These are phyloP conservation scores for Platygyra sinensis DNA, from an alignment of 64 coral and sea anemone genomes.

Conservation along the genomic window DNA sequence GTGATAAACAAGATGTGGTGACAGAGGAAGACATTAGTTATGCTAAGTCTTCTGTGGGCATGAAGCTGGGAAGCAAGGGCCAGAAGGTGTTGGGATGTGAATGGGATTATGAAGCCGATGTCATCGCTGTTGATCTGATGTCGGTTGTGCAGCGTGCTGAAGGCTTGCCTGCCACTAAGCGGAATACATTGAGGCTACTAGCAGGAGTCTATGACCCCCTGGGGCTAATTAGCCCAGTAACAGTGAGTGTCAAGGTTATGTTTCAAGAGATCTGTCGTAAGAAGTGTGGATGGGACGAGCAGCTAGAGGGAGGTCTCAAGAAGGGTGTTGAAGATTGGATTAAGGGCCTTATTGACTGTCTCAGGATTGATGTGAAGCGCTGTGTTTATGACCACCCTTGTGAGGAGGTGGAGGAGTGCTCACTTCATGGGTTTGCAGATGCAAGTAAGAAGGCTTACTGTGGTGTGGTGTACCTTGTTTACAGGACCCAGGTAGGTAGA, in stretches of 20 bases:
- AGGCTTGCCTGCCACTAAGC: conserved; percentile 41
- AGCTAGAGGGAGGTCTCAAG: conserved; percentile 12
- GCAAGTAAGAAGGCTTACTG: no score
- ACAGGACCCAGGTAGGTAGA: no score
- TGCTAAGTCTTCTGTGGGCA: conserved; percentile 2
- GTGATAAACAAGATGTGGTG: neutral
- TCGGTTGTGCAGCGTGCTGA: conserved; percentile 25
- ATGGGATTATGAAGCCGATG: conserved; percentile 54
- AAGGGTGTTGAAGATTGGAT: conserved; percentile 28
- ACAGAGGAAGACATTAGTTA: neutral
- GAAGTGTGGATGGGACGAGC: conserved; percentile 52
- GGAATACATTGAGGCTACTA: conserved; percentile 60
- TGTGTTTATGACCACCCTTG: neutral
- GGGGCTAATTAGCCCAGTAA: conserved; percentile 48
- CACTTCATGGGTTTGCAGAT: no score
- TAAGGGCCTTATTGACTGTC: neutral
- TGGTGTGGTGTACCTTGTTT: no score
- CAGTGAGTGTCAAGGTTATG: conserved; percentile 48
- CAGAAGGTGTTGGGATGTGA: conserved; percentile 64
- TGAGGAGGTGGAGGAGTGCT: no score
- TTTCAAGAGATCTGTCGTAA: conserved; percentile 43
- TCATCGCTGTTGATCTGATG: conserved; percentile 23
- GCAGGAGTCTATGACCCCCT: conserved; percentile 65
- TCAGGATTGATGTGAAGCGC: neutral
- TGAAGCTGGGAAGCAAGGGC: neutral